Evolutionary conservation across 2,113 vertebrate species (phyloP).

Genomic region (Ageneiosus marmoratus): DNA sequence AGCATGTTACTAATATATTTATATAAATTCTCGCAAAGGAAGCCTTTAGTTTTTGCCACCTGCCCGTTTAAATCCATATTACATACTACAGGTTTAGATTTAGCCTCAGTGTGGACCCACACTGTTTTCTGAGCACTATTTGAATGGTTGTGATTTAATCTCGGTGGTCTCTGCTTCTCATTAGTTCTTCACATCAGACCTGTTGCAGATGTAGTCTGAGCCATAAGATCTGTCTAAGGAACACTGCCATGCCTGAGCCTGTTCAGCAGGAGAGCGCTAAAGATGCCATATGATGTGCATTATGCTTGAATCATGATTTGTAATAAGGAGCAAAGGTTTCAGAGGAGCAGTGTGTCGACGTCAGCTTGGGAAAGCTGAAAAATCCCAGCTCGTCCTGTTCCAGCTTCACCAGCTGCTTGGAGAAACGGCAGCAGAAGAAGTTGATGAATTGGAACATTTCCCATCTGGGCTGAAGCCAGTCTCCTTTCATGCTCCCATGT

Average conservation of each 20-base stretch:
- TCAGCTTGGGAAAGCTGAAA: slow-evolving; percentile 26
- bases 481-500: slow-evolving; percentile 34
- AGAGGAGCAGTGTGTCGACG: background rate
- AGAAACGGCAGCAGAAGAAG: slow-evolving; percentile 24
- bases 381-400: slow-evolving; percentile 35
- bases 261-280: background rate
- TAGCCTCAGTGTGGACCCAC: background rate
- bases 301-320: slow-evolving; percentile 38
- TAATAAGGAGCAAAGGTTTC: slow-evolving; percentile 40
- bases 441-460: slow-evolving; percentile 51
- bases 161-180: slow-evolving; percentile 23
- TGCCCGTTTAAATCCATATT: background rate
- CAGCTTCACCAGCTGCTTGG: slow-evolving; percentile 11
- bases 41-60: background rate
- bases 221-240: slow-evolving; percentile 22
- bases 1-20: background rate
- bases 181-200: slow-evolving; percentile 31
- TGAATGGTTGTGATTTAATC: slow-evolving; percentile 21
- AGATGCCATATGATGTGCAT: slow-evolving; percentile 37
- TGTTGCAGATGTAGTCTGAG: slow-evolving; percentile 16
- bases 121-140: background rate
- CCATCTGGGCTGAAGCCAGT: slow-evolving; percentile 28
- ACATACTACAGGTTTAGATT: slow-evolving; percentile 6
- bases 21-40: background rate
- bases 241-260: background rate